Evolutionary conservation across 1,140 invertebrate genomes (phyloP), one percentile per base, ranked within the genome.

Genomic region (Drosophila nigrodunni): DNA sequence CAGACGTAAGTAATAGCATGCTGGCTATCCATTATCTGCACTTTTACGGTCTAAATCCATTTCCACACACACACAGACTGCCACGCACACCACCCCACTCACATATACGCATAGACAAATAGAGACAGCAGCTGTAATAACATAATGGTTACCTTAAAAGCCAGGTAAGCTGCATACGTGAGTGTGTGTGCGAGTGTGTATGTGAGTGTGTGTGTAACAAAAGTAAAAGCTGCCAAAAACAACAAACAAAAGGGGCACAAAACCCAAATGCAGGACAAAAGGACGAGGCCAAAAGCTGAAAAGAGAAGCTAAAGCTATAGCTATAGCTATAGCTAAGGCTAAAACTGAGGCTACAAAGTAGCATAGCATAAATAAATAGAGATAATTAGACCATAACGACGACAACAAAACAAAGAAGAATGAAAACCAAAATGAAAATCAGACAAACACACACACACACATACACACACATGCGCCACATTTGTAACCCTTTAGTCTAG

Each of bases 381-480:
- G 85, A 89, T 89, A 89, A 89, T 89, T 89, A 89, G 85, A 89
- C 85, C 85, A 89, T 85, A 89, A 89, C 86, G 78, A 83, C 77
- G 60, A 64, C 52, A 62, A 74, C 65, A 54, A 74, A 74, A 49
- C 61, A 74, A 50, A 69, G 43, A 69, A 77, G 43, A 69, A 77
- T 35, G 70, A 52, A 74, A 61, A 43, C 52, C 44, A 44, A 74
- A 68, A 52, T 41, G 43, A 69, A 47, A 68, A 30, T 15, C 60
- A 77, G 57, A 73, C 69, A 78, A 44, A 79, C 65, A 65, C 13
- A 76, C 25, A 65, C 18, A 60, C 25, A 18, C 39, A 59, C 25
- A 62, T 43, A 44, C 49, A 50, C 37, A 59, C 15, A 21, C 11
- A 30, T 15, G n/a, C 44, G 65, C 57, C 34, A 57, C 43, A 59